phyloP scores from a whole-genome alignment of 2,113 vertebrate species.

The Pangasianodon hypophthalmus region DNA sequence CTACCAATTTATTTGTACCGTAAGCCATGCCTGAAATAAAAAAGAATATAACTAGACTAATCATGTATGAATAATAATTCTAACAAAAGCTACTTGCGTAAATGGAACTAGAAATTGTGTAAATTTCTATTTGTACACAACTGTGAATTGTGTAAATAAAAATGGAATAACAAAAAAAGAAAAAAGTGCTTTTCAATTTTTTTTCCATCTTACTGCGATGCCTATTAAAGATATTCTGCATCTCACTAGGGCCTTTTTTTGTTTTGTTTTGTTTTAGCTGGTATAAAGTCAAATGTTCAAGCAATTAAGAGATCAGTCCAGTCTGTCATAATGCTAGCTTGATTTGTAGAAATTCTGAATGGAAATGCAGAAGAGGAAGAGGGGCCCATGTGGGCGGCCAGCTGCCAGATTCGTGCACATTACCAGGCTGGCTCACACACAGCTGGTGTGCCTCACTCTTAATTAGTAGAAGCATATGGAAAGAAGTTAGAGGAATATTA shows the following conservation, averaged over 20 bases:
- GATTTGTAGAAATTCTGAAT: slow-evolving; percentile 40
- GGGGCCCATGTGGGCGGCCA: slow-evolving; percentile 35
- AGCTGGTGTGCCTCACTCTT: slow-evolving; percentile 41
- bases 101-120: background rate
- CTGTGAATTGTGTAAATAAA: background rate
- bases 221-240: background rate
- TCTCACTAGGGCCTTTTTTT: background rate
- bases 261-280: background rate
- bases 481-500: background rate
- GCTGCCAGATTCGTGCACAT: slow-evolving; percentile 37
- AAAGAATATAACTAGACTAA: background rate
- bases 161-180: background rate
- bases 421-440: slow-evolving; percentile 23
- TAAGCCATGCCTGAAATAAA: background rate
- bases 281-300: slow-evolving; percentile 22
- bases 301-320: slow-evolving; percentile 27
- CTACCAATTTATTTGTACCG: background rate
- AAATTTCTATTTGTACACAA: background rate
- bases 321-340: slow-evolving; percentile 23
- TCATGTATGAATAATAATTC: background rate
- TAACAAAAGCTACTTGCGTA: background rate
- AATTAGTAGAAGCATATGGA: slow-evolving; percentile 41
- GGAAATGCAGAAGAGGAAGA: slow-evolving; percentile 1
- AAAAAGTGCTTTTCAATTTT: background rate
- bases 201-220: background rate